phyloP scores from a whole-genome alignment of 2,113 vertebrate genomes.

The Coreoperca whiteheadi region DNA sequence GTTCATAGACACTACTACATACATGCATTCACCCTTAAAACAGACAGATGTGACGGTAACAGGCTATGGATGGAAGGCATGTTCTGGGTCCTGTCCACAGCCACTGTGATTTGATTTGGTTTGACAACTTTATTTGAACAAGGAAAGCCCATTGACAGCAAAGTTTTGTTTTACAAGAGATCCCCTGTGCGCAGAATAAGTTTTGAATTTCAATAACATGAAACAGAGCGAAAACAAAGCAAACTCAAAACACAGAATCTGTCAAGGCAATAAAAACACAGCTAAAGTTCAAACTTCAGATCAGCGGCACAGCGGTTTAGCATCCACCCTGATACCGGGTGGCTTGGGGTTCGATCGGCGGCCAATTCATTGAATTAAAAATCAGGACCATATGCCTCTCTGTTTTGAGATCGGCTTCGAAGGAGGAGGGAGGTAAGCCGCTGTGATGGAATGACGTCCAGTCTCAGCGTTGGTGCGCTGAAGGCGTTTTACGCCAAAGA shows the following conservation, averaged over 20 bases:
- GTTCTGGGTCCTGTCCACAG: slow-evolving; percentile 2
- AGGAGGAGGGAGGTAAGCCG: slow-evolving; percentile 7
- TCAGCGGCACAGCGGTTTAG: slow-evolving; percentile 5
- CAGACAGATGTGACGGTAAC: slow-evolving; percentile 1
- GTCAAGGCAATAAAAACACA: slow-evolving; percentile 43
- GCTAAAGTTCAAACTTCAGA: slow-evolving; percentile 3
- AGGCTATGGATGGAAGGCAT: background rate
- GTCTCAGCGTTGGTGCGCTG: background rate
- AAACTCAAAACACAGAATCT: slow-evolving; percentile 15
- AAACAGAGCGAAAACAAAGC: slow-evolving; percentile 34
- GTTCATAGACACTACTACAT: background rate
- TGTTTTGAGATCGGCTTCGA: slow-evolving; percentile 24
- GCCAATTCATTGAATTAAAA: slow-evolving; percentile 39
- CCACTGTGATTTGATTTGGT: slow-evolving; percentile 36
- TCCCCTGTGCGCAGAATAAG: slow-evolving; percentile 1
- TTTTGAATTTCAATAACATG: slow-evolving; percentile 18
- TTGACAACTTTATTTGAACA: slow-evolving; percentile 57
- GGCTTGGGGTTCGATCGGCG: slow-evolving; percentile 30
- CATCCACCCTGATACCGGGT: slow-evolving; percentile 30
- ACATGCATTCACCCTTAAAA: background rate
- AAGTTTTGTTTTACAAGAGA: slow-evolving; percentile 29
- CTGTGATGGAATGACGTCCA: slow-evolving; percentile 31
- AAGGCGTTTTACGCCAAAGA: background rate
- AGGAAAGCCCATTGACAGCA: slow-evolving; percentile 39
- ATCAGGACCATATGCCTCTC: slow-evolving; percentile 55